Evolutionary conservation across 2,113 vertebrate species (phyloP).

Genomic region (Mungos mungo): DNA sequence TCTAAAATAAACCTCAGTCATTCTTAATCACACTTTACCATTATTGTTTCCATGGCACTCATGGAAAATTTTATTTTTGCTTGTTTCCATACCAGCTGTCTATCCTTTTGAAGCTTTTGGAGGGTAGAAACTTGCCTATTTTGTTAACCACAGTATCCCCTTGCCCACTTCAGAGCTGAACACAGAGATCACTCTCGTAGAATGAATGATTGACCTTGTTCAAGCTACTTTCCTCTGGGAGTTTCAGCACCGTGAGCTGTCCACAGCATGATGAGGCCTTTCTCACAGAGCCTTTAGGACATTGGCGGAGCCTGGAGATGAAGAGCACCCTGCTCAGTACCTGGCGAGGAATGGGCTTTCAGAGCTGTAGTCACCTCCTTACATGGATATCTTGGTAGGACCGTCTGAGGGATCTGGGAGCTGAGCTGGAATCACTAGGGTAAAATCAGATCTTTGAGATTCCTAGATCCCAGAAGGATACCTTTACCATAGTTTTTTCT

Average conservation of each 20-base stretch:
- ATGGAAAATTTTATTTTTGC: neutral
- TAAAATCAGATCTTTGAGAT: neutral
- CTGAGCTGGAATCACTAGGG: too few relatives aligned
- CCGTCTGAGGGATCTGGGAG: neutral
- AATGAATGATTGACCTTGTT: neutral
- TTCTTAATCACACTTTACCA: neutral
- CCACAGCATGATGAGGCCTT: neutral
- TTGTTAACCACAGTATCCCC: neutral
- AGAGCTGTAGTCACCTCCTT: neutral
- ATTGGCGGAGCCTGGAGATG: accelerated
- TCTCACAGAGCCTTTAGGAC: neutral
- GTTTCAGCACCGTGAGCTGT: neutral
- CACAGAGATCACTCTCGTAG: neutral
- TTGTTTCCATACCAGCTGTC: neutral
- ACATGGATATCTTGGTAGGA: neutral
- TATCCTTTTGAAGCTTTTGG: neutral
- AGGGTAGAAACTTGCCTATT: neutral
- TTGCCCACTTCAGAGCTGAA: neutral
- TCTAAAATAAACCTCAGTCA: neutral
- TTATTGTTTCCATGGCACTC: neutral
- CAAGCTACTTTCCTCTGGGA: neutral
- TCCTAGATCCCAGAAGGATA: neutral
- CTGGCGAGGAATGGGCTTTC: neutral
- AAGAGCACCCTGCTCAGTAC: neutral
- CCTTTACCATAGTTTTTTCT: neutral